Conservation (phyloP, 1,140 invertebrate species). For the Cotesia typhae region DNA sequence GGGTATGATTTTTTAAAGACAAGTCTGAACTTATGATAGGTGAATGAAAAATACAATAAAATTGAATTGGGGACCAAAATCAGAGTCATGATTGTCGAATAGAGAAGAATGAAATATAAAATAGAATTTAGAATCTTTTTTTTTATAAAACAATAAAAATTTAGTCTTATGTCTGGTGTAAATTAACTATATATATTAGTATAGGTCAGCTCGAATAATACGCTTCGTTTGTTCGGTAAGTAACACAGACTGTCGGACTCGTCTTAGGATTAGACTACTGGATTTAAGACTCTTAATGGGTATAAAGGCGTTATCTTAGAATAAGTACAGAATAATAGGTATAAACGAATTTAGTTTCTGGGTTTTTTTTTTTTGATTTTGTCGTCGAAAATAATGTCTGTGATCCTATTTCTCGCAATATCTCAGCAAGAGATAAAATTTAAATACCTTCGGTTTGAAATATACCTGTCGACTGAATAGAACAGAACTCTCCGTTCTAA, state of each 20-base stretch:
- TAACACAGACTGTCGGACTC: constrained; percentile 24
- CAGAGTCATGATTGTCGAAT: too few relatives aligned
- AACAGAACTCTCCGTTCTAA: too few relatives aligned
- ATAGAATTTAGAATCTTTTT: too few relatives aligned
- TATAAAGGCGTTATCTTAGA: constrained; percentile 53
- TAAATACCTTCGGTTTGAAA: constrained; percentile 8
- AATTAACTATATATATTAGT: too few relatives aligned
- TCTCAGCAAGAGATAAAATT: background rate
- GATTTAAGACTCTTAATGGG: constrained; percentile 24
- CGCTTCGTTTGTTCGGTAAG: constrained; percentile 1
- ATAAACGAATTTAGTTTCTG: constrained; percentile 49
- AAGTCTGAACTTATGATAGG: too few relatives aligned
- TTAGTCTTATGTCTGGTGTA: background rate
- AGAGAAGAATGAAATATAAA: too few relatives aligned
- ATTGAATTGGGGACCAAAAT: too few relatives aligned
- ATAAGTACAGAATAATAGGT: constrained; percentile 44
- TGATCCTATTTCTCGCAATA: constrained; percentile 49
- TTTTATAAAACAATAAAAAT: background rate
- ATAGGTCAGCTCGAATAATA: too few relatives aligned
- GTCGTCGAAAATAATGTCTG: background rate
- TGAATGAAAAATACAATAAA: too few relatives aligned
- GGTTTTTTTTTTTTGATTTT: constrained; percentile 39
- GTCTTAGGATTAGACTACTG: constrained; percentile 41
- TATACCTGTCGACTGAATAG: background rate
- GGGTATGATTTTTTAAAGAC: too few relatives aligned